phyloP scores from a whole-genome alignment of 1,140 invertebrate species.

The Drosophila lowei region DNA sequence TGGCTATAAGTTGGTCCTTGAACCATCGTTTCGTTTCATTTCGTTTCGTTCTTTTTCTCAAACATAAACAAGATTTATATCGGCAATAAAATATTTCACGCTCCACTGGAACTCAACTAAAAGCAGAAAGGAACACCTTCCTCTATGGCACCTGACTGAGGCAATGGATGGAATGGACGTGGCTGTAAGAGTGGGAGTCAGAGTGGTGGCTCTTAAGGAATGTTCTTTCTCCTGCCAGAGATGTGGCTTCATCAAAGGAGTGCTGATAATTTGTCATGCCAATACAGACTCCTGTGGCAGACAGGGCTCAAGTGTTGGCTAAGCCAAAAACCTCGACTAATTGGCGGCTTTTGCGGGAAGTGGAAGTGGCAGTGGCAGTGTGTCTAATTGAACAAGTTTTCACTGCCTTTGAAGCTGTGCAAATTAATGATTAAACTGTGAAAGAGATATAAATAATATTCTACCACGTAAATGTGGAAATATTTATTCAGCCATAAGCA shows the following conservation, averaged over 20 bases:
- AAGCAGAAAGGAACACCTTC: slow-evolving; percentile 23
- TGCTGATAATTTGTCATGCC: slow-evolving; percentile 47
- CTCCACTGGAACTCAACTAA: slow-evolving; percentile 51
- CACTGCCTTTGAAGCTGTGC: too few species aligned
- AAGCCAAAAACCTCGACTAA: slow-evolving; percentile 13
- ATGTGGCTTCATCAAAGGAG: slow-evolving; percentile 46
- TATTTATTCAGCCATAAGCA: background rate
- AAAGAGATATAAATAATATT: too few species aligned
- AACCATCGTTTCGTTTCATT: background rate
- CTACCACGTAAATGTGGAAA: too few species aligned
- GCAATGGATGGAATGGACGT: background rate
- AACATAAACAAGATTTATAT: slow-evolving; percentile 72
- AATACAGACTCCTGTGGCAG: slow-evolving; percentile 36
- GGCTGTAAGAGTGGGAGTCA: too few species aligned
- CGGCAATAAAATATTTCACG: slow-evolving; percentile 71
- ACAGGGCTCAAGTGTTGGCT: background rate
- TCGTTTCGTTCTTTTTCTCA: slow-evolving; percentile 14
- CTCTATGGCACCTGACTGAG: background rate
- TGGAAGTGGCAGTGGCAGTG: background rate
- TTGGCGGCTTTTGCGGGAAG: slow-evolving; percentile 8
- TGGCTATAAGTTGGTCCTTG: slow-evolving; percentile 11
- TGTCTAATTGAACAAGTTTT: slow-evolving; percentile 6
- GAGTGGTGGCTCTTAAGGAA: slow-evolving; percentile 22
- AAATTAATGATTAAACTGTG: background rate
- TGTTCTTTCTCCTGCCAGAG: background rate